Evolutionary conservation across 2,888 invertebrate genomes (phyloP), one percentile per base, ranked within the genome.

Genomic region (Eupithecia dodoneata): DNA sequence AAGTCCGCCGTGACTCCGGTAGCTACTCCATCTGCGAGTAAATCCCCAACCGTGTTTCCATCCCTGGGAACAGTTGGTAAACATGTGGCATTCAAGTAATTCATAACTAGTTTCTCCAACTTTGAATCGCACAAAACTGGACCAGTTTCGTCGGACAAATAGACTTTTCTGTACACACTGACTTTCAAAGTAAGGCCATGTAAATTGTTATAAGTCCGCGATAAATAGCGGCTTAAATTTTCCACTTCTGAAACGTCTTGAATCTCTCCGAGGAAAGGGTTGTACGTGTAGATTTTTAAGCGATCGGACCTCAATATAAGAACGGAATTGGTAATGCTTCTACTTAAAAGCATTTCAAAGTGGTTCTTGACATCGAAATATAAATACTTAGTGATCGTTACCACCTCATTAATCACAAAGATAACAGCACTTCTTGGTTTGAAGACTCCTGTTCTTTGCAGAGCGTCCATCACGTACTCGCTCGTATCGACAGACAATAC

Each of bases 271-370:
- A 89, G 86, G 79, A 95, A 96, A 0, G 95, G 95, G 82, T 96
- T 95, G 80, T 95, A 96, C 0, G 93, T 92, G 80, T 93, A 96
- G 73, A 95, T 91, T 81, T 91, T 92, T 44, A 96, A 84, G 3
- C 88, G 84, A 10, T 88, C 86, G 15, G 89, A 83, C 87, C 87
- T 90, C 15, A 94, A 74, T 71, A 94, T 87, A 9, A 95, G 83
- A 3, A 95, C 91, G 0, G 94, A 94, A 82, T 96, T 96, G 0
- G 96, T 90, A 10, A 96, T 88, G 87, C 95, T 95, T 76, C 91
- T 91, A 63, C 92, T 92, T 95, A 96, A 96, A 65, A 96, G 90
- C 18, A 94, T 86, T 76, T 91, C 86, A 72, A 96, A 96, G 69
- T 95, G 95, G 41, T 82, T 89, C 12, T 90, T 90, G 85, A 96